Percentiles rank a stretch among this genome's conserved stretches.
phyloP scores from a whole-genome alignment of 2,888 invertebrate genomes.

The Limnephilus lunatus region DNA sequence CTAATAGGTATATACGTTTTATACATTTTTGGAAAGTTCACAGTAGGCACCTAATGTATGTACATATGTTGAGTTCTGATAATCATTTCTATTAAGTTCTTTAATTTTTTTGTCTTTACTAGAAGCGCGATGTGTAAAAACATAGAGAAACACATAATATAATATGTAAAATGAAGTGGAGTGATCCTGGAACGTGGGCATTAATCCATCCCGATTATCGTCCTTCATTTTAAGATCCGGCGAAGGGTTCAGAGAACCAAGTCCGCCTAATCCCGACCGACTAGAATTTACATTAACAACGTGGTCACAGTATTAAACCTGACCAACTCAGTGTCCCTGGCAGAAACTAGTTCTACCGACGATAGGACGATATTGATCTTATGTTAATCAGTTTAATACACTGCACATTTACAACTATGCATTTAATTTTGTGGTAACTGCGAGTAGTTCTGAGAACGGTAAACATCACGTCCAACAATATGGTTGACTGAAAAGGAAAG shows the following conservation, averaged over 20 bases:
- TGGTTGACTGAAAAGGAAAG: too few species aligned
- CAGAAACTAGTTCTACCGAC: neutral
- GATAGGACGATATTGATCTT: neutral
- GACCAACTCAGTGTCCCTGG: neutral
- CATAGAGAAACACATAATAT: neutral
- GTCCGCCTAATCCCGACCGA: conserved; percentile 39
- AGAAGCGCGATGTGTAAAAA: neutral
- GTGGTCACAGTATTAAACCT: conserved; percentile 60
- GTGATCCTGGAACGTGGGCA: neutral
- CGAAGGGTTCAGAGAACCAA: conserved; percentile 15
- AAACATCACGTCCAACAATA: too few species aligned
- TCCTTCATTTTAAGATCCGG: conserved; percentile 12
- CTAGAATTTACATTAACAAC: conserved; percentile 58
- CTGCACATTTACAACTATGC: too few species aligned
- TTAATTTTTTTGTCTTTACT: neutral
- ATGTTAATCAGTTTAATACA: too few species aligned
- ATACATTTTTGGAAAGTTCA: too few species aligned
- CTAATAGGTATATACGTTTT: too few species aligned
- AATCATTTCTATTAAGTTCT: too few species aligned
- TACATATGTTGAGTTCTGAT: too few species aligned
- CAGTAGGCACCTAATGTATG: too few species aligned
- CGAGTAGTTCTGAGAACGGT: too few species aligned
- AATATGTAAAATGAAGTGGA: neutral
- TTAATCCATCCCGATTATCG: conserved; percentile 30
- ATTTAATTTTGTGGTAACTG: too few species aligned